Conservation (phyloP, 2,113 vertebrate genomes). For the Struthidea cinerea region DNA sequence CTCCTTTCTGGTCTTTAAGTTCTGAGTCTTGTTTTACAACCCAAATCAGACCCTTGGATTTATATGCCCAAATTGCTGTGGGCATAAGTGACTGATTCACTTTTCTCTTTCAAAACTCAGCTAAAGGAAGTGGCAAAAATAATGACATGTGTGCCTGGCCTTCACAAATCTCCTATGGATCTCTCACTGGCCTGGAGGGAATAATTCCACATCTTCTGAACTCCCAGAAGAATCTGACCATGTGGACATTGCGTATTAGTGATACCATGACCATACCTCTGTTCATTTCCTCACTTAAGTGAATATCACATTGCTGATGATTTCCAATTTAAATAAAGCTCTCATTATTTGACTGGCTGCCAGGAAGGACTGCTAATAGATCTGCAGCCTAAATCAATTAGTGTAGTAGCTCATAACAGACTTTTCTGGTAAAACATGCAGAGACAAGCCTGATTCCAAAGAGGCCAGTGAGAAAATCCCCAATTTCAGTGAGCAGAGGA, state of each 20-base stretch:
- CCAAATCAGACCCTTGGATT: neutral
- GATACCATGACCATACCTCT: neutral
- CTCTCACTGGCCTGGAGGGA: neutral
- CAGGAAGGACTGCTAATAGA: slow-evolving; percentile 24
- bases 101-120: neutral
- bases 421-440: neutral
- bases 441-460: neutral
- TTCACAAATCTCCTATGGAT: neutral
- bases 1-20: neutral
- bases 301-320: neutral
- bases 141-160: neutral
- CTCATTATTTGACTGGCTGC: neutral
- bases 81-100: neutral
- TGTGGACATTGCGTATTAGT: rapidly evolving
- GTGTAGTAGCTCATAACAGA: neutral
- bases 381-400: slow-evolving; percentile 6
- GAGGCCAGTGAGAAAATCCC: neutral
- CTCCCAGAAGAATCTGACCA: neutral
- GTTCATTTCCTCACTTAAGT: neutral
- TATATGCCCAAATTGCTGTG: neutral
- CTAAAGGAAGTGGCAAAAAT: neutral
- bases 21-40: neutral
- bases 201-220: neutral
- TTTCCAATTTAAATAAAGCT: slow-evolving; percentile 7
- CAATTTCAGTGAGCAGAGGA: neutral